Base-by-base conservation (phyloP, 1,140 invertebrate species). In the Ceratoteleas bidentatus region DNA sequence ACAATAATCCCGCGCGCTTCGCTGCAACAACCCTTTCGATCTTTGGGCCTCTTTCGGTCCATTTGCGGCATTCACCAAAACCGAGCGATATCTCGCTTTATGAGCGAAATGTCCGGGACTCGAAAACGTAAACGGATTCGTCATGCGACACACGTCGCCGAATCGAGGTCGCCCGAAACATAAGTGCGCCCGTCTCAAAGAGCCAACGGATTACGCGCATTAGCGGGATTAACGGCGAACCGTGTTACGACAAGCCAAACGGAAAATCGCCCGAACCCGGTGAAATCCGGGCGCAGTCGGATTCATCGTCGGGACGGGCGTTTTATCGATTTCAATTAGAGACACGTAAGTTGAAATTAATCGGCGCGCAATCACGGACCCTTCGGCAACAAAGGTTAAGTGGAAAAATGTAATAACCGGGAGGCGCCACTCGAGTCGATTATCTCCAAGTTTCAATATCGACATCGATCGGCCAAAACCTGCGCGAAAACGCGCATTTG, bases 141-240 rank as follows among this genome's bases (percentile, higher is more conserved):
- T 84, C 79, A 86, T 76, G 40, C 64, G 76, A 72, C 76, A 80
- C 72, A 72, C 66, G 52, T 84, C 81, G 40, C 54, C 60, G 76
- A 84, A 66, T 66, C 50, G 75, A 64, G 65, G 53, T 47, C 54
- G 66, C 14, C 61, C 78, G 74, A 75, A 66, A 85, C 72, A 82
- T 89, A 89, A 90, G 86, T 88, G 86, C 83, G 88, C 88, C 87
- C 87, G 80, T 78, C 74, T 85, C 88, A 89, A 90, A 82, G 89
- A 89, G 88, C 86, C 86, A 90, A 89, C 87, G 89, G 89, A 88
- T 90, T 90, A 89, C 72, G 24, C 81, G 88, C 53, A 87, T 90
- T 89, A 89, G 83, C 65, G 69, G 87, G 85, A 89, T 88, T 83
- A 90, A 83, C 85, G 64, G 81, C 58, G 80, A 85, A 75, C 73